phyloP scores from a whole-genome alignment of 2,797 vertebrate genomes.

The Nyctalus aviator region DNA sequence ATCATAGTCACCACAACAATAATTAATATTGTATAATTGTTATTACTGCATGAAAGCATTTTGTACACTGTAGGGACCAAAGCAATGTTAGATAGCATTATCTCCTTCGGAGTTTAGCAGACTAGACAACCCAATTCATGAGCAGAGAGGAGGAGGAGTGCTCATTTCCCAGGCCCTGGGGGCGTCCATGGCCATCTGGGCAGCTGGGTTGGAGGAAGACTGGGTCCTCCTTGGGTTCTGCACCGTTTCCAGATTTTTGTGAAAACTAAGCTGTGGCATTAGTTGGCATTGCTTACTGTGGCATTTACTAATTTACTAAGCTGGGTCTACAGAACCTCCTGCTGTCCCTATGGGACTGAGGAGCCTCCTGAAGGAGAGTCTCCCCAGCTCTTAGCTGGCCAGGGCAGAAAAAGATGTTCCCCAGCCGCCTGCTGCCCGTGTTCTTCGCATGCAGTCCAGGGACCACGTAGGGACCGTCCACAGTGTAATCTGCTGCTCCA shows the following conservation, averaged over 20 bases:
- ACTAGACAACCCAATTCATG: neutral
- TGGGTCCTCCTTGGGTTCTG: neutral
- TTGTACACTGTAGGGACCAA: neutral
- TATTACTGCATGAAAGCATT: neutral
- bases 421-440: accelerated
- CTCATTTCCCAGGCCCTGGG: neutral
- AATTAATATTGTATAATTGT: neutral
- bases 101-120: neutral
- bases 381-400: neutral
- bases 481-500: accelerated
- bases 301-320: too few species aligned
- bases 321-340: neutral
- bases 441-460: accelerated
- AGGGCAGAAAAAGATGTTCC: neutral
- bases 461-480: neutral
- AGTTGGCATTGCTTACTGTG: too few species aligned
- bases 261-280: too few species aligned
- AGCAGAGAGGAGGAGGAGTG: neutral
- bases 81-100: neutral
- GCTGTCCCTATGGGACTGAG: accelerated
- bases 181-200: accelerated
- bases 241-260: neutral
- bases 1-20: neutral
- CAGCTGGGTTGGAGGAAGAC: accelerated
- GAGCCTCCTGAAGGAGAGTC: neutral